Evolutionary conservation across 92 coral and sea anemone genomes (phyloP), one percentile per base, ranked within the genome.

Genomic region (Anthopleura xanthogrammica): DNA sequence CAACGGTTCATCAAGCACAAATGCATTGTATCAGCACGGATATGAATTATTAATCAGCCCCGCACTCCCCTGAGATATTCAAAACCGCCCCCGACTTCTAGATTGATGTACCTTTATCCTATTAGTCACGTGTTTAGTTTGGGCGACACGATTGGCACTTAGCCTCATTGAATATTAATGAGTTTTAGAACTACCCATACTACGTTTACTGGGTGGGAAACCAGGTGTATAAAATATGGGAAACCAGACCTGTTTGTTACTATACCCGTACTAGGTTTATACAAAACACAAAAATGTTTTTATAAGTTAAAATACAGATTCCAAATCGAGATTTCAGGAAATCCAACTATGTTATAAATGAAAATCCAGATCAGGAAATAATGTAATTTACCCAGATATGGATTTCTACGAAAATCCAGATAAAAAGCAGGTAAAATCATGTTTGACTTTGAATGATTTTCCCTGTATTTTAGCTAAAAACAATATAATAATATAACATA

Each of bases 361-460:
- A 29, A 66, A 66, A 66, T 66, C 29, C 73, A 66, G 40, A 66
- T 29, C 36, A 5, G 73, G 73, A 66, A 66, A 66, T 66, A 66
- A 8, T 66, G 73, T 22, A 66, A 66, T 66, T 29, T 66, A 66
- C 14, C 73, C 73, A 66, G 40, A 66, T 66, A 29, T 66, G 73
- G 73, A 66, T 66, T 66, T 66, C 40, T 20, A 66, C 14, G 73
- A 66, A 66, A 66, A 66, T 66, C 73, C 73, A 66, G 40, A 66
- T 66, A 66, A 66, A 66, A 66, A 66, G 3, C 73, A 66, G 14
- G 11, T 66, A 66, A 66, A 66, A 66, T 66, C 73, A 66, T 66
- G 73, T 66, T 66, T 66, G 73, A 22, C 20, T 66, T 66, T 66
- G 3, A 66, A 12, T 7, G 40, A 13, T 66, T 66, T 66, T 66